Conservation (phyloP, 2,113 vertebrate species). For the Macrotus californicus region DNA sequence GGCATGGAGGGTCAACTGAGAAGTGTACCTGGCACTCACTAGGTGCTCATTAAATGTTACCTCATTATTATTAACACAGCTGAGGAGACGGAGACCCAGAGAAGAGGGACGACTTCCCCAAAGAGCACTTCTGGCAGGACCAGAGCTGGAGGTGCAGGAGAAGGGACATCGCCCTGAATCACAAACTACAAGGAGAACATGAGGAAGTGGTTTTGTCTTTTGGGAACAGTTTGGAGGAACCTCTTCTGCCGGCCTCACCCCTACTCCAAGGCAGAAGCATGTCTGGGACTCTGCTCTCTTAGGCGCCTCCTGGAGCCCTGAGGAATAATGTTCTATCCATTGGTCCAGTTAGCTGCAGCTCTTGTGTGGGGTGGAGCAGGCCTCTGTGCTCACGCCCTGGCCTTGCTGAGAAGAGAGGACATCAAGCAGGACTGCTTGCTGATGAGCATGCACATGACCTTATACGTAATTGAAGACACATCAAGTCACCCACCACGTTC, state of each 20-base stretch:
- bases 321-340: fast-evolving
- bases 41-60: fast-evolving
- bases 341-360: not conserved
- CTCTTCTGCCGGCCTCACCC: fast-evolving
- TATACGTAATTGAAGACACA: not conserved
- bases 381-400: not conserved
- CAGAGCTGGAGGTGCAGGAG: not conserved
- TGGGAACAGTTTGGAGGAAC: not conserved
- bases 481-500: fast-evolving
- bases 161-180: fast-evolving
- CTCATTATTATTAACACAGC: no score
- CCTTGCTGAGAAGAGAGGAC: not conserved
- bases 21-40: fast-evolving
- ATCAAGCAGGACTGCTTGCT: no score
- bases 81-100: not conserved
- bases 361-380: fast-evolving
- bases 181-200: fast-evolving
- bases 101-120: not conserved
- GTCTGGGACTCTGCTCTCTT: not conserved
- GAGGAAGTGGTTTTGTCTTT: no score
- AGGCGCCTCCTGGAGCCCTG: fast-evolving
- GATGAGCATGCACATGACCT: not conserved
- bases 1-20: not conserved
- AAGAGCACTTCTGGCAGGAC: fast-evolving
- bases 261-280: not conserved